Percentiles rank a stretch among this genome's conserved stretches.
These are phyloP conservation scores for Paramacrobiotus metropolitanus DNA, from an alignment of 1,140 invertebrate genomes.

Conservation along the genomic window DNA sequence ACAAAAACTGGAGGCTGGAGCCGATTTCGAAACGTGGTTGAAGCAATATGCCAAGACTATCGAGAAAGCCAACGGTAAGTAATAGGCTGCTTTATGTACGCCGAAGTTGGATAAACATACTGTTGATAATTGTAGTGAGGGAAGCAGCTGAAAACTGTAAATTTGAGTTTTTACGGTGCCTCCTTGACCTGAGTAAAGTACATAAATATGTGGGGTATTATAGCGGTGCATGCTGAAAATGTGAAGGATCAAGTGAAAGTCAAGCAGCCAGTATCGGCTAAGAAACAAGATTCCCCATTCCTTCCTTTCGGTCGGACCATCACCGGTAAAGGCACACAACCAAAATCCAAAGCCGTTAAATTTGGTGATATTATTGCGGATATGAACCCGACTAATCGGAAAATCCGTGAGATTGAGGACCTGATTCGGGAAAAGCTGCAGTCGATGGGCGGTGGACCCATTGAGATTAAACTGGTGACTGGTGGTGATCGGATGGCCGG, in stretches of 20 bases:
- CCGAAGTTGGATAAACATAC: no score
- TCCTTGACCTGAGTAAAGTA: no score
- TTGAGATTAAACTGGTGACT: background rate
- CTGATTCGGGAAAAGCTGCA: background rate
- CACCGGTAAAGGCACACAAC: no score
- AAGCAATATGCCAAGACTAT: background rate
- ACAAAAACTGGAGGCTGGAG: background rate
- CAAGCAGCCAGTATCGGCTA: no score
- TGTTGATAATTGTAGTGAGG: no score
- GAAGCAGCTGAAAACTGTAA: no score
- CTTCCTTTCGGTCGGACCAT: background rate
- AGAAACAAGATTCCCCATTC: background rate
- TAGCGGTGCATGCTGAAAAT: no score
- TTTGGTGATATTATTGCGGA: background rate
- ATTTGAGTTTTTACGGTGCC: no score
- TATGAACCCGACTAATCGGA: background rate
- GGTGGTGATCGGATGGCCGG: background rate
- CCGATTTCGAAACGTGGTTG: background rate
- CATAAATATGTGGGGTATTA: no score
- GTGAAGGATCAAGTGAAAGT: no score
- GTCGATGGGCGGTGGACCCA: background rate
- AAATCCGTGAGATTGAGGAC: background rate
- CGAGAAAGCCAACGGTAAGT: background rate
- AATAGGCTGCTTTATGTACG: background rate
- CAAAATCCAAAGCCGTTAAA: background rate